Percentiles rank a stretch among this genome's conserved stretches.
These are phyloP conservation scores for Corynorhinus townsendii DNA, from an alignment of 2,113 vertebrate species.

Conservation along the genomic window DNA sequence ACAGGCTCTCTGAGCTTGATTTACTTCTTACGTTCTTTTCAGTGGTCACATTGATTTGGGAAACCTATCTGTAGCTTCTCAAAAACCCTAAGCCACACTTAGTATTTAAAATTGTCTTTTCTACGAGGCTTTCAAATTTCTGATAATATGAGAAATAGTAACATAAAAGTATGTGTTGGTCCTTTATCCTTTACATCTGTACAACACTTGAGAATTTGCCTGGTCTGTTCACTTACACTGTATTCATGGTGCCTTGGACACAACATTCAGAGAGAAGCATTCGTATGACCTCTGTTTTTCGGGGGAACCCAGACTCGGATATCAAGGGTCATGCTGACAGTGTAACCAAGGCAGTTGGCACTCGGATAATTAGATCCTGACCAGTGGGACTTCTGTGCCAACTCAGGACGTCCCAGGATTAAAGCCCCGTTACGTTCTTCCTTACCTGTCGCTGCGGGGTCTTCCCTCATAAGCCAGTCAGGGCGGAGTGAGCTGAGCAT, in stretches of 20 bases:
- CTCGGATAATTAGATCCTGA: neutral
- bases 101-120: neutral
- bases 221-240: neutral
- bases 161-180: neutral
- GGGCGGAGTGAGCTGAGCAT: neutral
- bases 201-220: neutral
- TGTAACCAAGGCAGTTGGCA: neutral
- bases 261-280: neutral
- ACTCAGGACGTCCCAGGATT: neutral
- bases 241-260: neutral
- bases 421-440: neutral
- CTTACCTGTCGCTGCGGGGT: neutral
- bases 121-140: neutral
- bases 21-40: neutral
- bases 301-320: neutral
- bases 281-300: neutral
- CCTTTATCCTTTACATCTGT: neutral
- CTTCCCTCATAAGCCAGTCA: neutral
- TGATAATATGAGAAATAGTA: neutral
- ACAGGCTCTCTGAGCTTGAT: neutral
- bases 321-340: neutral
- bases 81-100: neutral
- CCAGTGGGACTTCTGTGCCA: neutral
- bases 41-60: neutral
- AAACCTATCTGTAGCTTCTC: neutral